Conservation (phyloP, 2,888 invertebrate genomes). For the Ectobius pallidus region DNA sequence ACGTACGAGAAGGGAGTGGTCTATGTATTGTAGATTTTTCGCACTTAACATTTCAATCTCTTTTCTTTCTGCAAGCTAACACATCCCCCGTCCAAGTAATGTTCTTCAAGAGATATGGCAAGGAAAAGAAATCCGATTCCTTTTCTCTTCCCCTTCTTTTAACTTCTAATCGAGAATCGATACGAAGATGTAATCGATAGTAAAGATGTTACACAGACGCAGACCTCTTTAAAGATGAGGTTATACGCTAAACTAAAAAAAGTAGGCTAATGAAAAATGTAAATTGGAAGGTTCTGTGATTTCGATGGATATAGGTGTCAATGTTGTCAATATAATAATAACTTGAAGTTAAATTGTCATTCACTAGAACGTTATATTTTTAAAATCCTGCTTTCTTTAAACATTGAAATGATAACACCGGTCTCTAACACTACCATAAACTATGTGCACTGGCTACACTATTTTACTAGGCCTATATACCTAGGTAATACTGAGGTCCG, state of each 20-base stretch:
- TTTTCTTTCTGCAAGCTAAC: slow-evolving; percentile 17
- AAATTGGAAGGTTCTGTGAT: background rate
- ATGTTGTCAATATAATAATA: background rate
- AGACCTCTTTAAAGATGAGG: background rate
- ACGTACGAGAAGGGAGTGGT: background rate
- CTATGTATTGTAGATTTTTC: slow-evolving; percentile 17
- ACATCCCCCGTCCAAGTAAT: background rate
- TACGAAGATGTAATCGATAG: slow-evolving; percentile 34
- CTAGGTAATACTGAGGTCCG: too few relatives aligned
- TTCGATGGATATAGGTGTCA: background rate
- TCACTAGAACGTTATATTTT: too few relatives aligned
- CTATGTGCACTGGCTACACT: too few relatives aligned
- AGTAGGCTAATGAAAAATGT: background rate
- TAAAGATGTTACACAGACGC: slow-evolving; percentile 9
- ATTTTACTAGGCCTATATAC: too few relatives aligned
- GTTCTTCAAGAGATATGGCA: background rate
- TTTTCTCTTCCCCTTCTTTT: slow-evolving; percentile 20
- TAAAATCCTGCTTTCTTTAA: too few relatives aligned
- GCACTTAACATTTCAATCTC: slow-evolving; percentile 26
- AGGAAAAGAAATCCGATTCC: slow-evolving; percentile 22
- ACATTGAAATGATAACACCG: too few relatives aligned
- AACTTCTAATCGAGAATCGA: slow-evolving; percentile 40
- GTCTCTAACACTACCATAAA: too few relatives aligned
- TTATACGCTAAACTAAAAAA: background rate
- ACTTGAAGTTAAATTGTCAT: too few relatives aligned